Base-by-base conservation (phyloP, 2,888 invertebrate species). In the Argyresthia goedartella region DNA sequence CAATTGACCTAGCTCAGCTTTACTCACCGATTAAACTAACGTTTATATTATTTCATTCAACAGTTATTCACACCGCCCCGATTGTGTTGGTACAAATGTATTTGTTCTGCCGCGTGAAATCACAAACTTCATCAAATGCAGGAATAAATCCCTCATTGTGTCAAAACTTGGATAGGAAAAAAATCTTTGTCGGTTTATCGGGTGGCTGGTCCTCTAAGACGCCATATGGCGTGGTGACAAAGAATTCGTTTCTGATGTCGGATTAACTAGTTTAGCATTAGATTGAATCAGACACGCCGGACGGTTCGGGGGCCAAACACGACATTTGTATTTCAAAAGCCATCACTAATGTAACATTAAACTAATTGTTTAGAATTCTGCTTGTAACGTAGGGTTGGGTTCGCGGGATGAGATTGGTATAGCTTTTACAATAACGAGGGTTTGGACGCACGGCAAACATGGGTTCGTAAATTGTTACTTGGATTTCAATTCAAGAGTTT, bases 171-270 rank as follows among this genome's bases (percentile, higher is more conserved):
- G 60, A 68, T 25, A 25, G 64, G 62, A 71, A 73, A 71, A 73
- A 67, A 60, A 66, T 61, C 61, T 70, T 76, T 76, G 73, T 75
- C 64, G 63, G 62, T 55, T 45, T 14, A 25, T 25, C 25, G 25
- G 25, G 25, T 25, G 25, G 25, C 25, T 25, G 25, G 25, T 25
- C 25, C 25, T 25, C 25, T 25, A 76, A 81, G 81, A 77, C 73
- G 78, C 71, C 84, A 85, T 82, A 81, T 84, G 82, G 80, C 70
- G 59, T 59, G 53, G 69, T 67, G 72, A 76, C 73, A 54, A 53
- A 53, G 73, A 58, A 60, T 63, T 61, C 64, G 55, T 52, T 52
- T 14, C 39, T 55, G 55, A 60, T 57, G 55, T 55, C 53, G 72
- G 84, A 81, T 84, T 84, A 79, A 69, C 62, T 61, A 67, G 66